Conservation (phyloP, 2,113 vertebrate genomes). For the Rallus limicola region DNA sequence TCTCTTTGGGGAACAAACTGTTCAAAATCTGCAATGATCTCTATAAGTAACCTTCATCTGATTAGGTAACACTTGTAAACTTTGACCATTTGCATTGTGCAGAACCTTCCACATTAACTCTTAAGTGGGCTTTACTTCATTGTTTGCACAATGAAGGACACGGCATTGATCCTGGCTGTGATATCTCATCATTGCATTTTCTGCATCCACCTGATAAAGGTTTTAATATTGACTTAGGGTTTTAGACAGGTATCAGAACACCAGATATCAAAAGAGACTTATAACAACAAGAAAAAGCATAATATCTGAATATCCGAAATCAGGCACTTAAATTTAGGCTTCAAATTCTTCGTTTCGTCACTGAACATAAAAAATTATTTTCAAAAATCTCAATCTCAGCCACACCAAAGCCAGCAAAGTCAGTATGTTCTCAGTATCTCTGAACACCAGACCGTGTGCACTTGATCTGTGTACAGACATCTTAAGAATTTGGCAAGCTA, state of each 20-base stretch:
- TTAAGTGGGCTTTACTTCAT: not conserved
- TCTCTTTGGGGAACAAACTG: not conserved
- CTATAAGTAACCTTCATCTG: not conserved
- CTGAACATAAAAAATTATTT: not conserved
- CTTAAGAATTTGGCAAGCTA: not conserved
- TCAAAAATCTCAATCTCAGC: not conserved
- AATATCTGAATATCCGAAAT: not conserved
- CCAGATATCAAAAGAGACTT: not conserved
- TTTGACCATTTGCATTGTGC: not conserved
- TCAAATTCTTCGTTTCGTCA: not conserved
- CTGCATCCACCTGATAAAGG: not conserved
- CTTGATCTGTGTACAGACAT: not conserved
- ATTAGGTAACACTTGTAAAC: not conserved
- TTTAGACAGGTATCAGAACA: not conserved
- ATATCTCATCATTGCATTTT: not conserved
- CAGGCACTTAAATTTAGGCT: not conserved
- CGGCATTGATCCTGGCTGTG: not conserved
- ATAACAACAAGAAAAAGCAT: not conserved
- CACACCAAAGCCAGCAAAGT: not conserved
- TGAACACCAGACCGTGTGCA: not conserved
- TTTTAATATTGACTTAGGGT: not conserved
- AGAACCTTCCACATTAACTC: not conserved
- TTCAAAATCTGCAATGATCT: not conserved
- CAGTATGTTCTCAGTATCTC: not conserved
- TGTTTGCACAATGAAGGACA: not conserved